These are phyloP conservation scores for Orthosia gothica DNA, from an alignment of 2,888 invertebrate species.

Conservation along the genomic window DNA sequence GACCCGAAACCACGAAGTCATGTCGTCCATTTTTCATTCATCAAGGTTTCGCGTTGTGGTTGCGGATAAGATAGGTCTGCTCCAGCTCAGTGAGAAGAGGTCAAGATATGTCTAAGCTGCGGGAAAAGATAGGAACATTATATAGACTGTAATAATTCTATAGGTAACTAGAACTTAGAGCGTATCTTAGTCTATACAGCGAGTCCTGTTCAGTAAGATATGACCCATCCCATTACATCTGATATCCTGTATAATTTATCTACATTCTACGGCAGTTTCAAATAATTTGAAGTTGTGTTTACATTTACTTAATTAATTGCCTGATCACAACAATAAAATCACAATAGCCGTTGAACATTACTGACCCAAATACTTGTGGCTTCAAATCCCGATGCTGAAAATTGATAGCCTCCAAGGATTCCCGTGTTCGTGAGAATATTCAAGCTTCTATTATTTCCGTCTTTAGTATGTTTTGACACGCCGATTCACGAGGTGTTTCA, in stretches of 20 bases:
- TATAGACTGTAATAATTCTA: neutral
- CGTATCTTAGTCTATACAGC: neutral
- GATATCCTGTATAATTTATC: neutral
- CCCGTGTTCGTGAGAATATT: conserved; percentile 81
- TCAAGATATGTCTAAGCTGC: too few species aligned
- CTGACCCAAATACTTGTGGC: conserved; percentile 66
- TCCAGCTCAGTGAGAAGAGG: neutral
- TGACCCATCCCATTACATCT: too few species aligned
- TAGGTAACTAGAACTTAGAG: neutral
- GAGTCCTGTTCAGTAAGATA: too few species aligned
- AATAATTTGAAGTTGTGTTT: conserved; percentile 1
- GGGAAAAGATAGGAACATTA: too few species aligned
- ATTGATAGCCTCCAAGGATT: conserved; percentile 65
- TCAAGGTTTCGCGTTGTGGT: neutral
- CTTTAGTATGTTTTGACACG: conserved; percentile 75
- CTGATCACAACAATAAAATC: conserved; percentile 48
- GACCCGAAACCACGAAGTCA: too few species aligned
- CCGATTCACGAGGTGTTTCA: conserved; percentile 60
- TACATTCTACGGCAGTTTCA: neutral
- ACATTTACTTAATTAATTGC: conserved; percentile 12
- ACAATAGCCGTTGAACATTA: conserved; percentile 33
- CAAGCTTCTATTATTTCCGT: conserved; percentile 73
- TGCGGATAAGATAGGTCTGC: too few species aligned
- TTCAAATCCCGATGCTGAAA: conserved; percentile 58
- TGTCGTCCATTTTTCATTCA: too few species aligned